phyloP scores from a whole-genome alignment of 2,113 vertebrate species.

The Coturnix japonica region DNA sequence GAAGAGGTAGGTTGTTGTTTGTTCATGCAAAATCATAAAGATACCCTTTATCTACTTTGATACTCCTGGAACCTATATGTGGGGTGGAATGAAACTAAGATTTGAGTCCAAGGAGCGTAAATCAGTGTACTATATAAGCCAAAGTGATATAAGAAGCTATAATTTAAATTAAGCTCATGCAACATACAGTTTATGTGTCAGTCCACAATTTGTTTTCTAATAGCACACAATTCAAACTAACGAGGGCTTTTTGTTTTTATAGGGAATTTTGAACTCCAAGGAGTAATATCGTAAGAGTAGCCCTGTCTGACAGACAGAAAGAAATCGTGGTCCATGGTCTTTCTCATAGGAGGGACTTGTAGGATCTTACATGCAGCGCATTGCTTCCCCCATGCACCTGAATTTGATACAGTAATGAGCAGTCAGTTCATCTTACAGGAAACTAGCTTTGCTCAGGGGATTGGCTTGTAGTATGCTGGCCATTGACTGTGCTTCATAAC shows the following conservation, averaged over 20 bases:
- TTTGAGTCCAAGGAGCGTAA: neutral
- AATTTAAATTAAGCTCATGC: slow-evolving; percentile 1
- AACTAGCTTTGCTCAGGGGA: neutral
- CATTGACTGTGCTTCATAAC: neutral
- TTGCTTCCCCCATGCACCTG: neutral
- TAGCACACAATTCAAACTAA: neutral
- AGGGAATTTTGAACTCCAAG: neutral
- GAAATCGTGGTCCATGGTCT: neutral
- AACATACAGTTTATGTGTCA: neutral
- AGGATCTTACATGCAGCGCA: rapidly evolving
- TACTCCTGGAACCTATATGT: neutral
- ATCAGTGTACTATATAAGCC: neutral
- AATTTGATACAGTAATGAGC: neutral
- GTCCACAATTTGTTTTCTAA: neutral
- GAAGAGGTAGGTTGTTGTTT: neutral
- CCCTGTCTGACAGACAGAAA: neutral
- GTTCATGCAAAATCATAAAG: neutral
- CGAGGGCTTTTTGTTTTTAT: neutral
- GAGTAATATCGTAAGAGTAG: neutral
- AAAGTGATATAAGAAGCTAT: neutral
- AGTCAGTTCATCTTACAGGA: neutral
- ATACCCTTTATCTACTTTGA: neutral
- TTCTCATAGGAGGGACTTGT: neutral
- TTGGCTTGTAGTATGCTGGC: neutral
- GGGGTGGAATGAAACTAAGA: neutral